These are phyloP conservation scores for Eupeodes latifasciatus DNA, from an alignment of 2,888 invertebrate genomes.

Conservation along the genomic window DNA sequence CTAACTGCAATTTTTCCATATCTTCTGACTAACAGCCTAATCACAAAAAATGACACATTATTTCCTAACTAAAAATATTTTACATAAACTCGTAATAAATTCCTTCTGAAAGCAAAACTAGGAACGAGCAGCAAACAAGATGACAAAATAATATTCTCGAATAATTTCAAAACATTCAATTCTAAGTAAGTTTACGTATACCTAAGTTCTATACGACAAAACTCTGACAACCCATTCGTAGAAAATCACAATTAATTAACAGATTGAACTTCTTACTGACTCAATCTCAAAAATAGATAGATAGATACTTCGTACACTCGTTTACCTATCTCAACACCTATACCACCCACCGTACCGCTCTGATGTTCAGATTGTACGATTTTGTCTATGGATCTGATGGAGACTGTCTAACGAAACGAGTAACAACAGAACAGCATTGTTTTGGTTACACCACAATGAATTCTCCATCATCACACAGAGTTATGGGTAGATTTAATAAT, in stretches of 20 bases:
- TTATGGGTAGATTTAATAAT: slow-evolving; percentile 9
- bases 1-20: too few species aligned
- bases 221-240: neutral
- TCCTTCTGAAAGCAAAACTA: neutral
- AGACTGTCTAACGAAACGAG: neutral
- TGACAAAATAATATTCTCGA: neutral
- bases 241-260: slow-evolving; percentile 17
- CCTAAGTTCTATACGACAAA: too few species aligned
- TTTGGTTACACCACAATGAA: slow-evolving; percentile 23
- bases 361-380: neutral
- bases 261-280: slow-evolving; percentile 5
- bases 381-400: neutral
- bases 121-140: neutral
- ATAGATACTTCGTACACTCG: neutral
- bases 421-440: neutral
- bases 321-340: too few species aligned
- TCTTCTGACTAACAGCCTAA: too few species aligned
- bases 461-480: too few species aligned
- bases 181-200: neutral
- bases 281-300: neutral
- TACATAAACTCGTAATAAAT: too few species aligned
- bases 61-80: too few species aligned
- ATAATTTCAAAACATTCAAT: neutral
- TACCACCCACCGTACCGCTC: too few species aligned
- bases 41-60: too few species aligned